A percentile compares a stretch with the other conserved stretches of the same genome.
Evolutionary conservation across 2,113 vertebrate genomes (phyloP).

Genomic region (Zeus faber): DNA sequence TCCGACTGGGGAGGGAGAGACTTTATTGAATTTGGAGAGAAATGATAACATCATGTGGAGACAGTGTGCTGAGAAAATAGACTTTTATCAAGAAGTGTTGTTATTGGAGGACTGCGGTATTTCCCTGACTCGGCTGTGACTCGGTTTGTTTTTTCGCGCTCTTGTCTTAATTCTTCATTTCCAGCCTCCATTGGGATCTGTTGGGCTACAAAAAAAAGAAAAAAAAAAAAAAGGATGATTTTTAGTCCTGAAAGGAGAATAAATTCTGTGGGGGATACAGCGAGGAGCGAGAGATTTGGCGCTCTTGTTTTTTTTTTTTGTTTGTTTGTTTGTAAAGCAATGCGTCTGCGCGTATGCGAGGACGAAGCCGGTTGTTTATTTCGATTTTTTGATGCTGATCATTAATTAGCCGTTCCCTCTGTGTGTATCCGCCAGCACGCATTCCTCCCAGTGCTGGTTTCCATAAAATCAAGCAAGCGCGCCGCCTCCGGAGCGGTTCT

Average conservation of each 20-base stretch:
- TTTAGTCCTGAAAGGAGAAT: conserved; percentile 24
- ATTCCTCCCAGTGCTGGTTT: too few relatives aligned
- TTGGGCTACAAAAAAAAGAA: conserved; percentile 36
- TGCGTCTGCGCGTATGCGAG: neutral
- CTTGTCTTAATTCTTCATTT: conserved; percentile 66
- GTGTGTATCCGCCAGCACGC: neutral
- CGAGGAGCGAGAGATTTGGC: neutral
- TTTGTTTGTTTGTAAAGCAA: too few relatives aligned
- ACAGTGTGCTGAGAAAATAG: conserved; percentile 63
- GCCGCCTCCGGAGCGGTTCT: too few relatives aligned
- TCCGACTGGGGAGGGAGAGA: conserved; percentile 34
- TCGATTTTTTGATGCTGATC: neutral
- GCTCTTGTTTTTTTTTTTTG: neutral
- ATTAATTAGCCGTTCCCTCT: neutral
- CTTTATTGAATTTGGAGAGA: conserved; percentile 66
- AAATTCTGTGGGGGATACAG: conserved; percentile 3
- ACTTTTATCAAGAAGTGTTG: conserved; percentile 71
- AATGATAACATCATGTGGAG: conserved; percentile 62
- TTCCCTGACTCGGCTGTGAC: conserved; percentile 46
- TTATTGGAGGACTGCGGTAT: conserved; percentile 56
- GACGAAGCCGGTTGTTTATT: neutral
- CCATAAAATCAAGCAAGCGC: too few relatives aligned
- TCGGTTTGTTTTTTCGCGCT: conserved; percentile 51
- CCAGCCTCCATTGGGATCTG: conserved; percentile 51
- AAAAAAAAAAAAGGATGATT: conserved; percentile 11